Evolutionary conservation across 2,797 vertebrate genomes (phyloP).

Genomic region (Centroberyx gerrardi): DNA sequence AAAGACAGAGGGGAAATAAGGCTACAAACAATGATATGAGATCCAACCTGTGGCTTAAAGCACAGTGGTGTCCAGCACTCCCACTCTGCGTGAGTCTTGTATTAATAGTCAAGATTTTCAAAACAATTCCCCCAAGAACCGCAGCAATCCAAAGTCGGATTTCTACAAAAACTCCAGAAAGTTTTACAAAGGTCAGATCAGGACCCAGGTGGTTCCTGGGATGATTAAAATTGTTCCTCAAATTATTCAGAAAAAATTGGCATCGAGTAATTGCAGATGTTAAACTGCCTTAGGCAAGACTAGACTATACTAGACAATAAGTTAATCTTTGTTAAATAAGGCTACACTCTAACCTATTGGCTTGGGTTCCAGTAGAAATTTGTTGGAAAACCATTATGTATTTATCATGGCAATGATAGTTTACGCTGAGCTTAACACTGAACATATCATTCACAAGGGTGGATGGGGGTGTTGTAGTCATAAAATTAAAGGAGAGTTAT

Average conservation of each 20-base stretch:
- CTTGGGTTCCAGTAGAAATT: constrained; percentile 9
- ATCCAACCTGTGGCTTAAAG: not conserved
- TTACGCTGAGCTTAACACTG: not conserved
- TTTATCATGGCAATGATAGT: not conserved
- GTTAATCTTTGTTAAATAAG: constrained; percentile 17
- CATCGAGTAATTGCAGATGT: constrained; percentile 27
- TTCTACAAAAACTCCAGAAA: not conserved
- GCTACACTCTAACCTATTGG: not conserved
- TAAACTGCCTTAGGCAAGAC: not conserved
- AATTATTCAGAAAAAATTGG: not conserved
- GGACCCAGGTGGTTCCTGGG: not conserved
- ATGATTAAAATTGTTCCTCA: constrained; percentile 14
- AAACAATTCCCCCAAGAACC: too few relatives aligned
- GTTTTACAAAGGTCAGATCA: not conserved
- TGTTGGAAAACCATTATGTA: not conserved
- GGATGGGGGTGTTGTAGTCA: not conserved
- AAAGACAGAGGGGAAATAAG: constrained; percentile 13
- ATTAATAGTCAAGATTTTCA: too few relatives aligned
- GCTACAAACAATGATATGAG: not conserved
- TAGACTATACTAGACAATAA: not conserved
- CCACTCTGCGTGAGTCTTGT: too few relatives aligned
- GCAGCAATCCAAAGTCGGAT: too few relatives aligned
- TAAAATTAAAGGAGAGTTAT: not conserved
- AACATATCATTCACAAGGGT: not conserved
- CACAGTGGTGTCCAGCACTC: not conserved